Percentiles rank a stretch among this genome's conserved stretches.
Conservation (phyloP, 2,797 vertebrate species). For the Anableps anableps region DNA sequence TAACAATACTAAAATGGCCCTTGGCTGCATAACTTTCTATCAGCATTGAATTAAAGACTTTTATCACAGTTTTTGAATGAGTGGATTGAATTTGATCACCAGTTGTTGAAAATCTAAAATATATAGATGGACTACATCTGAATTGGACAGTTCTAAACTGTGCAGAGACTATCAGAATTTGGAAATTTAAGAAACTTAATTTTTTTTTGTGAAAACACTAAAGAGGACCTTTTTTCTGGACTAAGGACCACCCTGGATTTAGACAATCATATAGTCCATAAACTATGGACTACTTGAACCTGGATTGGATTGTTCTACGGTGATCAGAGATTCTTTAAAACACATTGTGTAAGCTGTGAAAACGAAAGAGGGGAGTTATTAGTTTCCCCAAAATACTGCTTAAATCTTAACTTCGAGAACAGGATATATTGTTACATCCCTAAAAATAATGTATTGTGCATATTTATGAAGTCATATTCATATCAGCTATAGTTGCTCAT, state of each 20-base stretch:
- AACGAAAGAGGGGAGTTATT: not conserved
- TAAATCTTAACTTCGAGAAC: not conserved
- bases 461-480: not conserved
- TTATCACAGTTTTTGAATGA: not conserved
- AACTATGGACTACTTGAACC: not conserved
- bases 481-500: not conserved
- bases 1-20: too few species aligned
- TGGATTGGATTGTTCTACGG: not conserved
- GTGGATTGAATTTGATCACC: not conserved
- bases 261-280: not conserved
- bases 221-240: not conserved
- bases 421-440: not conserved
- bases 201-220: not conserved
- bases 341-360: not conserved
- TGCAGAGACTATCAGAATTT: too few species aligned
- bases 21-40: too few species aligned
- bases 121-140: not conserved
- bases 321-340: not conserved
- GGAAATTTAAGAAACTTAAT: not conserved
- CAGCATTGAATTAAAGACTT: too few species aligned
- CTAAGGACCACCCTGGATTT: not conserved
- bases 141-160: not conserved
- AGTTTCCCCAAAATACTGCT: not conserved
- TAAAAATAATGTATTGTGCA: not conserved
- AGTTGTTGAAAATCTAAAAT: not conserved